phyloP scores from a whole-genome alignment of 2,888 invertebrate genomes.

The Ypsolopha sequella region DNA sequence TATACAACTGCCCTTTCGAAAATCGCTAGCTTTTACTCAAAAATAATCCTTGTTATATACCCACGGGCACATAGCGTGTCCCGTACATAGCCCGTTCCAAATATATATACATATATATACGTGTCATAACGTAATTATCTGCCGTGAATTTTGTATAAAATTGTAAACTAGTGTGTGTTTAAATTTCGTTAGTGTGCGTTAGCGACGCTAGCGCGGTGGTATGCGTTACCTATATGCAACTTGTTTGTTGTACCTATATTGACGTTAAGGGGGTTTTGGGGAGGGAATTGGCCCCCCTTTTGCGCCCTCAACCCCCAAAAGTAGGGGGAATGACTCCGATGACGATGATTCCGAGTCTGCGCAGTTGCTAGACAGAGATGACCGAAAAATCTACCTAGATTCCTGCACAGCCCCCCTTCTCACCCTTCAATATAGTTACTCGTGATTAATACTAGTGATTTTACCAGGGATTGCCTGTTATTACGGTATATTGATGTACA shows the following conservation, averaged over 20 bases:
- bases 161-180: slow-evolving; percentile 18
- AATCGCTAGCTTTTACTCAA: not conserved
- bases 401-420: slow-evolving; percentile 13
- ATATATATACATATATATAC: slow-evolving; percentile 21
- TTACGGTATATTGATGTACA: slow-evolving; percentile 19
- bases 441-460: slow-evolving; percentile 37
- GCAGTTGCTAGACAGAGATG: slow-evolving; percentile 43
- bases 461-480: slow-evolving; percentile 26
- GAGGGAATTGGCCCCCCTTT: slow-evolving; percentile 15
- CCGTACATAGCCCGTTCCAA: slow-evolving; percentile 5
- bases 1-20: not conserved
- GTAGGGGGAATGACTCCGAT: slow-evolving; percentile 25
- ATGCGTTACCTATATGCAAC: slow-evolving; percentile 53
- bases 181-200: slow-evolving; percentile 15
- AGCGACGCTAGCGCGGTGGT: slow-evolving; percentile 10
- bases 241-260: slow-evolving; percentile 46
- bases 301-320: slow-evolving; percentile 11
- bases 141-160: slow-evolving; percentile 56
- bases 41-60: not conserved
- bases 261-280: slow-evolving; percentile 23
- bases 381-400: slow-evolving; percentile 29
- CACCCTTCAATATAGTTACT: slow-evolving; percentile 17
- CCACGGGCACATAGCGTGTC: not conserved
- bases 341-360: slow-evolving; percentile 61
- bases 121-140: slow-evolving; percentile 56